These are phyloP conservation scores for Mycetomoellerius zeteki DNA, from an alignment of 1,140 invertebrate genomes.

Conservation along the genomic window DNA sequence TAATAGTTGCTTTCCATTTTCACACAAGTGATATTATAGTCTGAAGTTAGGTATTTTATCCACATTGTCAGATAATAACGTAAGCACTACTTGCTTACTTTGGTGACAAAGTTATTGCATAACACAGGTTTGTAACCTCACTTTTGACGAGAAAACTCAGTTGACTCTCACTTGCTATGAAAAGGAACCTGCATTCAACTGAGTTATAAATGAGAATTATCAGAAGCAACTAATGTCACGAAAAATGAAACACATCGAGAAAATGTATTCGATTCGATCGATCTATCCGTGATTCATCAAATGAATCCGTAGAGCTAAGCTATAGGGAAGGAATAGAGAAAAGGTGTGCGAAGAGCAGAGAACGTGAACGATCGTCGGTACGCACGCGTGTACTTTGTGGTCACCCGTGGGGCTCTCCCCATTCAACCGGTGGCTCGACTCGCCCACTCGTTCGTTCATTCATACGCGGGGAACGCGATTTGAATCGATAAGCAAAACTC, in stretches of 20 bases:
- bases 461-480: conserved; percentile 82
- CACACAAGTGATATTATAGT: too few species aligned
- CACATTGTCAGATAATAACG: too few species aligned
- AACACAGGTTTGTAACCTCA: too few species aligned
- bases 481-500: conserved; percentile 81
- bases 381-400: conserved; percentile 75
- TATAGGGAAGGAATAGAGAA: background rate
- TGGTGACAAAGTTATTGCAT: too few species aligned
- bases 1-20: background rate
- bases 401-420: conserved; percentile 76
- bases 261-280: background rate
- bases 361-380: conserved; percentile 56
- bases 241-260: background rate
- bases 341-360: conserved; percentile 12
- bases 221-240: background rate
- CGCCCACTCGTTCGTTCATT: conserved; percentile 83
- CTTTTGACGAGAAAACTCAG: too few species aligned
- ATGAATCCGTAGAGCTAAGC: background rate
- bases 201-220: too few species aligned
- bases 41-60: too few species aligned
- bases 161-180: too few species aligned
- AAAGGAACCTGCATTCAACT: too few species aligned
- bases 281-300: background rate
- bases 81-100: too few species aligned
- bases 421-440: conserved; percentile 83